Conservation (phyloP, 2,797 vertebrate species). For the Sebastiscus albofasciatus region DNA sequence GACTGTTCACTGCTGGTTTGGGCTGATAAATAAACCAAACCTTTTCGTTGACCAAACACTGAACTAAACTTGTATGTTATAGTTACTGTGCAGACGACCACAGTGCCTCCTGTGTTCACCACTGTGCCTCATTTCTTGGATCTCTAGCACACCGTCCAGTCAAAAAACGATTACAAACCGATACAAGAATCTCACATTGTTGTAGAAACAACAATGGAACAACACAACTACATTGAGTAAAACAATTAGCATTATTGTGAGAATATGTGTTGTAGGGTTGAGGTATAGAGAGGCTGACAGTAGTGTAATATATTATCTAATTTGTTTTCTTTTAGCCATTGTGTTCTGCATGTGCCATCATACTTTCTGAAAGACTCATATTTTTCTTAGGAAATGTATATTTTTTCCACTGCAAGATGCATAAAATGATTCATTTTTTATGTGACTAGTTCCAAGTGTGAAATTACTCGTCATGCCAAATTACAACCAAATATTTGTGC, state of each 20-base stretch:
- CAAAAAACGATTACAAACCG: not conserved
- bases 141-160: not conserved
- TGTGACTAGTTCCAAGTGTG: not conserved
- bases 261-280: not conserved
- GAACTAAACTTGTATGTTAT: not conserved
- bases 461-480: not conserved
- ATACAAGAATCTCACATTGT: not conserved
- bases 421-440: not conserved
- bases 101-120: slow-evolving; percentile 56
- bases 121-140: slow-evolving; percentile 37
- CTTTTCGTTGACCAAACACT: slow-evolving; percentile 26
- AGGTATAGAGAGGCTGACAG: not conserved
- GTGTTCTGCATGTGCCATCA: slow-evolving; percentile 4
- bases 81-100: slow-evolving; percentile 11
- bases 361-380: not conserved
- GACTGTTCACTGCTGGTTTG: not conserved
- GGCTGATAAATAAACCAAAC: not conserved
- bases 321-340: not conserved
- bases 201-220: not conserved
- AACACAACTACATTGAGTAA: not conserved
- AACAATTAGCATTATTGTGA: not conserved
- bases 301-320: not conserved
- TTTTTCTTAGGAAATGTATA: not conserved
- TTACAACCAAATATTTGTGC: not conserved
- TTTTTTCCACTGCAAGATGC: not conserved